Conservation (phyloP, 2,113 vertebrate species). For the Scomber colias region DNA sequence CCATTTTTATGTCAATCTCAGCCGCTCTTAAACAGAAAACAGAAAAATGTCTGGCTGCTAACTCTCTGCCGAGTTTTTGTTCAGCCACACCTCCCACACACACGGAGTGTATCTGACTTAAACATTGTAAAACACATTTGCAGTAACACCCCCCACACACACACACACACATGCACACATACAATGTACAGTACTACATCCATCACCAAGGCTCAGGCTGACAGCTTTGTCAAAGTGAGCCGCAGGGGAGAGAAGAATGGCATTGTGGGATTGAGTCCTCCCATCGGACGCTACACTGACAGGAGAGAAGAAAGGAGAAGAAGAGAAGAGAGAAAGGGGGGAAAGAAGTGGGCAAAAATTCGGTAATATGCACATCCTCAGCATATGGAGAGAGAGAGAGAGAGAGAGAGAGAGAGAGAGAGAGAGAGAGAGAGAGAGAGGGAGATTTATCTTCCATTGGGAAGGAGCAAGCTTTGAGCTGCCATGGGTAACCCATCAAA, state of each 20-base stretch:
- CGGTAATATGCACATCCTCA: slow-evolving; percentile 32
- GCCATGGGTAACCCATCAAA: slow-evolving; percentile 68
- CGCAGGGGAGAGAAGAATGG: slow-evolving; percentile 70
- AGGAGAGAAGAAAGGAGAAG: slow-evolving; percentile 52
- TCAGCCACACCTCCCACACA: too few species aligned
- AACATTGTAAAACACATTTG: slow-evolving; percentile 18
- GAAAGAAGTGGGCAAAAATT: slow-evolving; percentile 7
- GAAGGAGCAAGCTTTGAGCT: slow-evolving; percentile 46
- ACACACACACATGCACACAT: slow-evolving; percentile 31
- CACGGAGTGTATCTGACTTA: neutral
- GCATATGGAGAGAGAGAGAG: slow-evolving; percentile 3
- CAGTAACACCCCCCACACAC: slow-evolving; percentile 18
- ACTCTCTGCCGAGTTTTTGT: too few species aligned
- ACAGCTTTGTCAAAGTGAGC: slow-evolving; percentile 79
- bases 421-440: slow-evolving; percentile 14
- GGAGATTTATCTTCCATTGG: slow-evolving; percentile 6
- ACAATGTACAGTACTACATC: slow-evolving; percentile 62
- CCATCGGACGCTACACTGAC: slow-evolving; percentile 69
- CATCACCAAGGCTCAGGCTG: slow-evolving; percentile 69
- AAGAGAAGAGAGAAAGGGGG: slow-evolving; percentile 14
- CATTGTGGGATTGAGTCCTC: slow-evolving; percentile 77
- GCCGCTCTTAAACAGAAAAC: too few species aligned
- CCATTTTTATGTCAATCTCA: too few species aligned
- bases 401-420: neutral
- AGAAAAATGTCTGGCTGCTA: too few species aligned